phyloP scores from a whole-genome alignment of 2,113 vertebrate genomes.

The Aegithalos caudatus region DNA sequence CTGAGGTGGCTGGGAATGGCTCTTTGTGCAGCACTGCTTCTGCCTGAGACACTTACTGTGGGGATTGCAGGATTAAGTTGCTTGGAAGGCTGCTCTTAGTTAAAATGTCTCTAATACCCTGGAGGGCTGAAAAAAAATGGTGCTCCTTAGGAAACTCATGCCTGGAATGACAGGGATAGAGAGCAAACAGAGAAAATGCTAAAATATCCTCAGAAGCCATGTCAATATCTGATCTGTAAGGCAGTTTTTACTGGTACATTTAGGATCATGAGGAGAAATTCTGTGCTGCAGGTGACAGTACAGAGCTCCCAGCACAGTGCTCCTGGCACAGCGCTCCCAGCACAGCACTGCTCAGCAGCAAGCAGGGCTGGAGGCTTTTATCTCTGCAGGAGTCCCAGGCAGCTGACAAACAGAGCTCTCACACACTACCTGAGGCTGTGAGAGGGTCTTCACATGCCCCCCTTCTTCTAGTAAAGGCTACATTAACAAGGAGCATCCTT shows the following conservation, averaged over 20 bases:
- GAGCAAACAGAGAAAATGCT: not conserved
- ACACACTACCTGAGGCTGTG: not conserved
- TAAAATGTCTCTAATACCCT: not conserved
- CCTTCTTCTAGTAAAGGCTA: not conserved
- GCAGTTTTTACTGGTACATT: not conserved
- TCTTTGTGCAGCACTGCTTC: not conserved
- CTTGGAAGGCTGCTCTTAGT: not conserved
- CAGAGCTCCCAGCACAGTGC: not conserved
- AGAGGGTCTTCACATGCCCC: not conserved
- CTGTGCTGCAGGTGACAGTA: accelerated
- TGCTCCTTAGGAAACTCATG: not conserved
- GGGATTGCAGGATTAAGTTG: not conserved
- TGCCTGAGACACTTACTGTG: not conserved
- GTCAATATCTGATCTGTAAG: not conserved
- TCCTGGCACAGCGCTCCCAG: not conserved
- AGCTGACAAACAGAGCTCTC: not conserved
- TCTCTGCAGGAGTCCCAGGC: accelerated
- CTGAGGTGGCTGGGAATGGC: not conserved
- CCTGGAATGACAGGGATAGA: not conserved
- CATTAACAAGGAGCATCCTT: too few relatives aligned
- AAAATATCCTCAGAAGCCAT: not conserved
- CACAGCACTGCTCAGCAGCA: accelerated
- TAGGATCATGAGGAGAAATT: not conserved
- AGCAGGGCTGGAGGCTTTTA: not conserved
- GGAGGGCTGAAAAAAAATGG: not conserved